These are phyloP conservation scores for Cheilosia scutellata DNA, from an alignment of 2,888 invertebrate species.

Conservation along the genomic window DNA sequence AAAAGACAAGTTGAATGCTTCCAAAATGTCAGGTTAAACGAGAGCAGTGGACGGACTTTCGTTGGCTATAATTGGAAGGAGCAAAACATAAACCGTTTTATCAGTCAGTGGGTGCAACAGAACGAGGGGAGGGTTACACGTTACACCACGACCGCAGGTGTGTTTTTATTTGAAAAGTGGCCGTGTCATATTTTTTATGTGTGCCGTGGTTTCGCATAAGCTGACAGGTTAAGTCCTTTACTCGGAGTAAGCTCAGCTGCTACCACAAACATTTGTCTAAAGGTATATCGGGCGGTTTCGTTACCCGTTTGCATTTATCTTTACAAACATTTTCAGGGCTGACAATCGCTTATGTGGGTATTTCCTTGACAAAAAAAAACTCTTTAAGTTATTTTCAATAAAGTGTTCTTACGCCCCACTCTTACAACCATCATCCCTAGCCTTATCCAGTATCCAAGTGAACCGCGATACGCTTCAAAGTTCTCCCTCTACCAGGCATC, in stretches of 20 bases:
- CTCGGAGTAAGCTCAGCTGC: background rate
- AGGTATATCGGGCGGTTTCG: too few relatives aligned
- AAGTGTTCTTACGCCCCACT: background rate
- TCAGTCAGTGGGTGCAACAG: background rate
- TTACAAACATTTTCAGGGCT: too few relatives aligned
- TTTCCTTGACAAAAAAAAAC: too few relatives aligned
- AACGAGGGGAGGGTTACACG: background rate
- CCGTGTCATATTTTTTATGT: too few relatives aligned
- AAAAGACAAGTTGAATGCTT: conserved; percentile 4
- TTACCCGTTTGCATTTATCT: too few relatives aligned
- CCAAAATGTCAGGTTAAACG: conserved; percentile 43
- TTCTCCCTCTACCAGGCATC: conserved; percentile 10
- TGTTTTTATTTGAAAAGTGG: too few relatives aligned
- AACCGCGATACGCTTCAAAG: background rate
- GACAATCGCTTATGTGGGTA: too few relatives aligned
- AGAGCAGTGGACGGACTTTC: background rate
- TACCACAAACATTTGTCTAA: background rate
- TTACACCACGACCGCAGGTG: background rate
- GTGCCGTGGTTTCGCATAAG: background rate
- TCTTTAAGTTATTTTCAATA: background rate
- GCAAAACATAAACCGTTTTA: conserved; percentile 4
- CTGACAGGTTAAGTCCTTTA: background rate
- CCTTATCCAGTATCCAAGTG: conserved; percentile 33
- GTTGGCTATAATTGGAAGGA: conserved; percentile 29
- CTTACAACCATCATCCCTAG: too few relatives aligned